A percentile compares a stretch with the other conserved stretches of the same genome.
Evolutionary conservation across 2,113 vertebrate genomes (phyloP).

Genomic region (Tenrec ecaudatus): DNA sequence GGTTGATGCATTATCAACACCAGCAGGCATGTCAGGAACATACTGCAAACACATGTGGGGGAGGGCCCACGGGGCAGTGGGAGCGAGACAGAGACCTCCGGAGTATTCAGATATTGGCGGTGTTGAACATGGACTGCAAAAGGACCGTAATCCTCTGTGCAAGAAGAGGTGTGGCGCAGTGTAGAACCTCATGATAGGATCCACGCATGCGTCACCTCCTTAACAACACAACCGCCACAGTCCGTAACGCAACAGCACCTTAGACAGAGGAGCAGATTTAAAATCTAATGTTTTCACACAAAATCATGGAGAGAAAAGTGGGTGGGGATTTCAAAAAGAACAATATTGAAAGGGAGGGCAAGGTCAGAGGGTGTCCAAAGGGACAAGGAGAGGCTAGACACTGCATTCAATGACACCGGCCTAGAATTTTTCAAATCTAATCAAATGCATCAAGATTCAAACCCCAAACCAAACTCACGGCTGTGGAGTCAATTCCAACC

Average conservation of each 20-base stretch:
- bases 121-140: neutral
- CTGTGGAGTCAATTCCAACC: no score
- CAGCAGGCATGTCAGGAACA: neutral
- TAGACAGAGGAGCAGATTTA: neutral
- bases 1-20: neutral
- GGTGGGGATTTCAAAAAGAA: neutral
- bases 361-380: neutral
- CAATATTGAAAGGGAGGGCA: rapidly evolving
- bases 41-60: no score
- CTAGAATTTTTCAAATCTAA: neutral
- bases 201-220: neutral
- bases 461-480: no score
- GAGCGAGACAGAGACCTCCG: rapidly evolving
- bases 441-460: neutral
- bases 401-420: neutral
- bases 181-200: neutral
- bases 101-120: neutral
- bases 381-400: neutral
- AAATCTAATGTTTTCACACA: neutral
- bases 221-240: neutral
- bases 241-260: neutral
- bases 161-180: no score
- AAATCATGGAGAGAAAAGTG: neutral
- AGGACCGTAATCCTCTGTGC: neutral
- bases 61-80: no score